Evolutionary conservation across 2,113 vertebrate genomes (phyloP).

Genomic region (Kryptolebias marmoratus): DNA sequence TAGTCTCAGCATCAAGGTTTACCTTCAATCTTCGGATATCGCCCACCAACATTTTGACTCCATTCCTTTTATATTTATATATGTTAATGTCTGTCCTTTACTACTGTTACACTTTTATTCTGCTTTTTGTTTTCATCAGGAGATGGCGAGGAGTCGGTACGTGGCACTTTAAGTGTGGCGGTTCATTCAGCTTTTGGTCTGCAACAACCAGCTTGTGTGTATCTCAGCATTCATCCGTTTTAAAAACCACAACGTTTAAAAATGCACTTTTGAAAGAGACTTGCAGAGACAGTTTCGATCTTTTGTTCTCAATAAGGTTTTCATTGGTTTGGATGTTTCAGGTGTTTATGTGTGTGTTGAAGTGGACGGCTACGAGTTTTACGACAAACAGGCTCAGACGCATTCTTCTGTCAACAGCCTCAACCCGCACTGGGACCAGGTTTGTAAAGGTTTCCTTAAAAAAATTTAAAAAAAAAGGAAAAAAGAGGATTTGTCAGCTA

Average conservation of each 20-base stretch:
- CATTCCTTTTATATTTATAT: no score
- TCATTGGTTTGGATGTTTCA: slow-evolving; percentile 21
- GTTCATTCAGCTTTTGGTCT: slow-evolving; percentile 76
- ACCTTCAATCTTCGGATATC: no score
- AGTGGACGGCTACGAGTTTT: slow-evolving; percentile 77
- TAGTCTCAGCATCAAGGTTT: no score
- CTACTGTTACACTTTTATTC: neutral
- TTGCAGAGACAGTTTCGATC: neutral
- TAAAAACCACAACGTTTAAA: neutral
- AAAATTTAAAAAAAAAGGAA: neutral
- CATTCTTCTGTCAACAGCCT: slow-evolving; percentile 68
- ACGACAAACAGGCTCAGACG: slow-evolving; percentile 71
- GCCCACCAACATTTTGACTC: no score
- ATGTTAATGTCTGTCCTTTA: neutral
- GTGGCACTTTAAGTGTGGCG: slow-evolving; percentile 76
- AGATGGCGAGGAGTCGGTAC: slow-evolving; percentile 41
- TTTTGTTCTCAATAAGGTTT: neutral
- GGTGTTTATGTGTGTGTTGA: slow-evolving; percentile 77
- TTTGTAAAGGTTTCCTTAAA: slow-evolving; percentile 16
- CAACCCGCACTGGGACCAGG: slow-evolving; percentile 81
- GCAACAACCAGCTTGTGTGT: slow-evolving; percentile 73
- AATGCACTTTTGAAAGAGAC: no score
- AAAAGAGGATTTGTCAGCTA: neutral
- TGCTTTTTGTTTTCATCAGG: slow-evolving; percentile 28
- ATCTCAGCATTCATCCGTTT: neutral